Conservation (phyloP, 1,140 invertebrate genomes). For the Eriocheir sinensis region DNA sequence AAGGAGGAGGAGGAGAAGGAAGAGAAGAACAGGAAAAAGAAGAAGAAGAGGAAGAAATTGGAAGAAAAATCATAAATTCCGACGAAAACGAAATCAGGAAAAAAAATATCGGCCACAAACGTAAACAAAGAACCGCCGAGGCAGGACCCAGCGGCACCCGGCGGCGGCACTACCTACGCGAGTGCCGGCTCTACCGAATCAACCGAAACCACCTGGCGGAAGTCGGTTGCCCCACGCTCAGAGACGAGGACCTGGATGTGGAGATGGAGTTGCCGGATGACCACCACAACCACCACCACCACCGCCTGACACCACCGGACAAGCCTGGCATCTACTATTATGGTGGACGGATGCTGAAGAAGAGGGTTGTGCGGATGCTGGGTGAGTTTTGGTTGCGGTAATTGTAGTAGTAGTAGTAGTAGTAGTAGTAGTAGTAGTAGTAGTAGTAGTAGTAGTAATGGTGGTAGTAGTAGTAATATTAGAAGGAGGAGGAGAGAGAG, state of each 20-base stretch:
- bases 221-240: conserved; percentile 33
- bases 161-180: too few species aligned
- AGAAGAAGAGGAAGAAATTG: not conserved
- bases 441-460: too few species aligned
- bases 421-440: too few species aligned
- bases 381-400: conserved; percentile 43
- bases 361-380: conserved; percentile 46
- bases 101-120: too few species aligned
- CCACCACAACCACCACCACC: not conserved
- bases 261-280: not conserved
- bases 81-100: too few species aligned
- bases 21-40: not conserved
- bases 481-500: too few species aligned
- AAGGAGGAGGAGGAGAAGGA: not conserved
- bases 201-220: conserved; percentile 40
- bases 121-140: too few species aligned
- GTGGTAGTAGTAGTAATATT: too few species aligned
- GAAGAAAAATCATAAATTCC: too few species aligned
- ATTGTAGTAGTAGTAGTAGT: too few species aligned
- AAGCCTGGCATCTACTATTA: conserved; percentile 61
- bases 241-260: conserved; percentile 55
- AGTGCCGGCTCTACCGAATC: too few species aligned
- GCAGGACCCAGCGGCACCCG: too few species aligned
- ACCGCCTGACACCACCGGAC: conserved; percentile 14
- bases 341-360: conserved; percentile 64